phyloP scores from a whole-genome alignment of 2,113 vertebrate species.

The Nesoenas mayeri region DNA sequence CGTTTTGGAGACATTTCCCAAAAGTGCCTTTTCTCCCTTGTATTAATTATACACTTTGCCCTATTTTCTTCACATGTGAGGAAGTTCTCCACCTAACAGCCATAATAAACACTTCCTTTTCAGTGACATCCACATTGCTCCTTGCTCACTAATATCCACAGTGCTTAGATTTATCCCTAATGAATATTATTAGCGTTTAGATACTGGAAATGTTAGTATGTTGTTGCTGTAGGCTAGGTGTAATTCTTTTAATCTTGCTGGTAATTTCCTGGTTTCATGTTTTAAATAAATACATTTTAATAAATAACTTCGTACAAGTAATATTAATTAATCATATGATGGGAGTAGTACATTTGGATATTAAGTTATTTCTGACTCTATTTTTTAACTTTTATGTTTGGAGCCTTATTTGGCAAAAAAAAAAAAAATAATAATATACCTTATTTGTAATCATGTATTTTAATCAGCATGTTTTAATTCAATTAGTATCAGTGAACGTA shows the following conservation, averaged over 20 bases:
- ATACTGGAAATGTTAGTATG: slow-evolving; percentile 12
- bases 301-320: slow-evolving; percentile 1
- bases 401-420: not conserved
- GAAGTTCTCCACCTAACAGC: not conserved
- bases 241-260: slow-evolving; percentile 43
- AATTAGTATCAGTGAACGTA: not conserved
- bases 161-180: not conserved
- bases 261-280: slow-evolving; percentile 49
- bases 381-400: not conserved
- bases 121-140: not conserved
- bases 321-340: not conserved
- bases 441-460: not conserved
- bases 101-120: not conserved
- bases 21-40: not conserved
- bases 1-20: not conserved
- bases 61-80: not conserved
- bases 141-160: not conserved
- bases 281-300: slow-evolving; percentile 57
- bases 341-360: not conserved
- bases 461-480: not conserved
- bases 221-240: slow-evolving; percentile 20
- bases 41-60: not conserved
- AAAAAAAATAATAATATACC: too few relatives aligned
- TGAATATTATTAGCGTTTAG: slow-evolving; percentile 5
- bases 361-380: not conserved